Conservation (phyloP, 2,888 invertebrate species). For the Alloscopus bannaensis region DNA sequence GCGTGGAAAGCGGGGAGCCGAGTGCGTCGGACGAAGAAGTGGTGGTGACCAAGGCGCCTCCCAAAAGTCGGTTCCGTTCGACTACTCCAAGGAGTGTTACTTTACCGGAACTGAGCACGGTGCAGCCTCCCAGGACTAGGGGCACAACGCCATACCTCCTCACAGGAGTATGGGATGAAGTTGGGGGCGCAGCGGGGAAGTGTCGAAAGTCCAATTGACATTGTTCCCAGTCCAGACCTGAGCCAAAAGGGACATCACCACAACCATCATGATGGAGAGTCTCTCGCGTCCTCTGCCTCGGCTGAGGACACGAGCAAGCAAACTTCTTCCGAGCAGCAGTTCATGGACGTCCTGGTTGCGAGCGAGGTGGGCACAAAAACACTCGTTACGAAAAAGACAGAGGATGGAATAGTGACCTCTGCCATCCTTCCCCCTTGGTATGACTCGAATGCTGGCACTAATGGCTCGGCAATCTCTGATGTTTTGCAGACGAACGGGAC, state of each 20-base stretch:
- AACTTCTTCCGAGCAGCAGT: constrained; percentile 55
- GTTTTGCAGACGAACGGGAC: constrained; percentile 48
- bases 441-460: constrained; percentile 49
- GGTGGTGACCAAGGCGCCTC: constrained; percentile 32
- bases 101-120: constrained; percentile 30
- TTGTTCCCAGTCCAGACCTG: constrained; percentile 68
- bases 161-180: constrained; percentile 47
- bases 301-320: constrained; percentile 46
- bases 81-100: constrained; percentile 36
- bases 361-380: constrained; percentile 67
- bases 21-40: neutral
- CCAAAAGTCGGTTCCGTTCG: constrained; percentile 36
- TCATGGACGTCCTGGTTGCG: constrained; percentile 70
- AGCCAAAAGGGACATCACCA: constrained; percentile 36
- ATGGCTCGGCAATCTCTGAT: constrained; percentile 27
- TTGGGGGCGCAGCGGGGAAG: constrained; percentile 42
- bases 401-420: constrained; percentile 70
- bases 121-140: constrained; percentile 34
- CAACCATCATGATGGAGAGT: constrained; percentile 25
- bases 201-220: constrained; percentile 62
- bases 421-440: constrained; percentile 73
- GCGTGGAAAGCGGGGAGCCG: constrained; percentile 20
- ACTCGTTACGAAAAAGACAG: constrained; percentile 70
- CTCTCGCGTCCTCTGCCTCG: constrained; percentile 20
- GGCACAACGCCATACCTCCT: constrained; percentile 38